A percentile compares a stretch with the other conserved stretches of the same genome.
Evolutionary conservation across 2,113 vertebrate genomes (phyloP).

Genomic region (Bos javanicus): DNA sequence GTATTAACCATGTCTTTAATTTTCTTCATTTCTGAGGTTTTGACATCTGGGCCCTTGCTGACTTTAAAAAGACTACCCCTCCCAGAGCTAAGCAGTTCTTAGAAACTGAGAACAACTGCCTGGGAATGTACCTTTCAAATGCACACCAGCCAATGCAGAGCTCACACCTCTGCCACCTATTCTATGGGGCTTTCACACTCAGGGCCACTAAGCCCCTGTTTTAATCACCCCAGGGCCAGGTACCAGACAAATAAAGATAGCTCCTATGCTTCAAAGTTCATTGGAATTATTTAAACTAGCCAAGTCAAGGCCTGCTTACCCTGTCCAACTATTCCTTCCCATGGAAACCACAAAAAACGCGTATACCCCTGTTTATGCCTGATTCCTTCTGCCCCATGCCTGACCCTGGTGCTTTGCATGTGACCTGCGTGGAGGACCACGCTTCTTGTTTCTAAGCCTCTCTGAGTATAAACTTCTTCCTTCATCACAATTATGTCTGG

Average conservation of each 20-base stretch:
- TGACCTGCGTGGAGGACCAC: fast-evolving
- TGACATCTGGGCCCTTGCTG: neutral
- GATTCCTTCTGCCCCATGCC: fast-evolving
- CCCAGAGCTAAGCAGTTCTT: neutral
- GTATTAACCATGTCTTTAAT: neutral
- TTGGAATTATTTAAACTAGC: neutral
- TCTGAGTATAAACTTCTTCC: neutral
- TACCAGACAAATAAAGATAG: neutral
- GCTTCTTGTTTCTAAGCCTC: too few species aligned
- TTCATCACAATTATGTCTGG: too few species aligned
- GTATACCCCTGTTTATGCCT: fast-evolving
- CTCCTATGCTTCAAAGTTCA: neutral
- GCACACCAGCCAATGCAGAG: neutral
- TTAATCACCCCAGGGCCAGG: neutral
- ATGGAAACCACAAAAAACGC: neutral
- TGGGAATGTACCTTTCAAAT: neutral
- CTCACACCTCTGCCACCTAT: too few species aligned
- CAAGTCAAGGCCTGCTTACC: neutral
- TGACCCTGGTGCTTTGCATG: fast-evolving
- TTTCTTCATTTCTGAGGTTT: neutral
- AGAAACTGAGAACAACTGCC: neutral
- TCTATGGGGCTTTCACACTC: neutral
- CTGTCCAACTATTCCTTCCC: neutral
- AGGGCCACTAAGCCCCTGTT: fast-evolving
- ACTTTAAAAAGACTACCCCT: neutral